A percentile compares a stretch with the other conserved stretches of the same genome.
phyloP scores from a whole-genome alignment of 2,113 vertebrate species.

The Sarotherodon lohbergeri region DNA sequence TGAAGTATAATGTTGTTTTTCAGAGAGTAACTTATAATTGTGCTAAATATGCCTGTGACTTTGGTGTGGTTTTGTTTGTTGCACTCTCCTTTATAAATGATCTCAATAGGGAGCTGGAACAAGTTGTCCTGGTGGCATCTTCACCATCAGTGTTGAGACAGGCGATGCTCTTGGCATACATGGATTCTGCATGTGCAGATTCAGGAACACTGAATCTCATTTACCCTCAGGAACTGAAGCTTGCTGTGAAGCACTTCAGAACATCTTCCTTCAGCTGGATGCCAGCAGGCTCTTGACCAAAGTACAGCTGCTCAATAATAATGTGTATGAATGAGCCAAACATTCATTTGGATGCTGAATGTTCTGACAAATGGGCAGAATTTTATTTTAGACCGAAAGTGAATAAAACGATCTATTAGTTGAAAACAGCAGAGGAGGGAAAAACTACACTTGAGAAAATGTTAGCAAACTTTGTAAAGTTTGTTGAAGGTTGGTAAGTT shows the following conservation, averaged over 20 bases:
- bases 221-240: background rate
- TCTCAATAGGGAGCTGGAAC: background rate
- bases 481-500: background rate
- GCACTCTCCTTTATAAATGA: background rate
- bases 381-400: background rate
- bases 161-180: background rate
- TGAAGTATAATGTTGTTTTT: background rate
- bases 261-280: background rate
- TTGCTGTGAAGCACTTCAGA: background rate
- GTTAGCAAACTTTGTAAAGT: background rate
- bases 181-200: background rate
- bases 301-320: background rate
- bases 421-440: background rate
- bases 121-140: background rate
- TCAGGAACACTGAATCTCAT: background rate
- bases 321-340: background rate
- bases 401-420: background rate
- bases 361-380: background rate
- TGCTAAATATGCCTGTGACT: background rate
- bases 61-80: too few species aligned
- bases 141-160: background rate
- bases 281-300: background rate
- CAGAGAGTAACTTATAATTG: background rate
- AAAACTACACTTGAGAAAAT: background rate
- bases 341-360: background rate